Percentiles rank a stretch among this genome's conserved stretches.
phyloP scores from a whole-genome alignment of 2,888 invertebrate species.

The Heteropelma amictum region DNA sequence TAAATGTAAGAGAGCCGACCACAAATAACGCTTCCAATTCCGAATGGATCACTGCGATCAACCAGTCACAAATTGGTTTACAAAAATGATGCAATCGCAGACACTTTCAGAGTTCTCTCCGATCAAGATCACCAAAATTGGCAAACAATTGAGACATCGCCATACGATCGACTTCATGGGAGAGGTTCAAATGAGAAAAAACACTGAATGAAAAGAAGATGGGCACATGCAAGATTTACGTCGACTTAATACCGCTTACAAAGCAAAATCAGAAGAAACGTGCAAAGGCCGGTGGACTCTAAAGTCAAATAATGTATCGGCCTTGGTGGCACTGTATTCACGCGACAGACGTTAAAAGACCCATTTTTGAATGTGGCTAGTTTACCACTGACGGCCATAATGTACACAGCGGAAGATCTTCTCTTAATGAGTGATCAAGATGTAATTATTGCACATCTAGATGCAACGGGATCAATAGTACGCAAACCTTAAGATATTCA shows the following conservation, averaged over 20 bases:
- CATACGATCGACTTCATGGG: background rate
- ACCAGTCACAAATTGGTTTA: background rate
- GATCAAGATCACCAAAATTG: background rate
- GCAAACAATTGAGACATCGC: background rate
- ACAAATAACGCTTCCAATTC: background rate
- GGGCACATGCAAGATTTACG: conserved; percentile 30
- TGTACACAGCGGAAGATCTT: conserved; percentile 29
- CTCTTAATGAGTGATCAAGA: background rate
- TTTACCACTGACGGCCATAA: conserved; percentile 10
- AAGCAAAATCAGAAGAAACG: conserved; percentile 6
- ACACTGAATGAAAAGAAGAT: background rate
- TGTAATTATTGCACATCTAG: conserved; percentile 36
- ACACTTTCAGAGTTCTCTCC: background rate
- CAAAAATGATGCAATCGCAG: background rate
- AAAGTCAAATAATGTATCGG: conserved; percentile 4
- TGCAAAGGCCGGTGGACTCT: background rate
- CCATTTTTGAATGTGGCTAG: conserved; percentile 9
- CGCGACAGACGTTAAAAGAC: background rate
- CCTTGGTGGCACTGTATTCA: background rate
- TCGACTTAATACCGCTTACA: background rate
- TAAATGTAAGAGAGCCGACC: background rate
- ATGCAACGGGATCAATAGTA: conserved; percentile 48
- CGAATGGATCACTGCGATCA: background rate
- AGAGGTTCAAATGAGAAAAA: background rate
- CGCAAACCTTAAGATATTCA: conserved; percentile 35